Evolutionary conservation across 2,113 vertebrate species (phyloP), one percentile per base, ranked within the genome.

Genomic region (Colaptes auratus): DNA sequence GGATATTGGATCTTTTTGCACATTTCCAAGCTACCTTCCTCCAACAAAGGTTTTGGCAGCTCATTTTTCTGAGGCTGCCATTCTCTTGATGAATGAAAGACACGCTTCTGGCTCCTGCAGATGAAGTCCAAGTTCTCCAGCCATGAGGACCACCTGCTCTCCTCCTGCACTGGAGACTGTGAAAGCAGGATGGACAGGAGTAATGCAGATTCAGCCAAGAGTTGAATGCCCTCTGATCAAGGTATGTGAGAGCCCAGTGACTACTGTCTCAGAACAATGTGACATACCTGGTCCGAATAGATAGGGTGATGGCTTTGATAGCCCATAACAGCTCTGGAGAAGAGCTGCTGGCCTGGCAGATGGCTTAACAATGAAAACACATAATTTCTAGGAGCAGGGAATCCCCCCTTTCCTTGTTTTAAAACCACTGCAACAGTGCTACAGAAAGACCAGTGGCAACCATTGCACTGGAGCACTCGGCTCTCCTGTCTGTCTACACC

Each of bases 1-100:
- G 35, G 65, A 56, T 44, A 30, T 30, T 66, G 63, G 35, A 52
- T 88, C 72, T 83, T 71, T 71, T 88, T 86, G 39, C 61, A 12
- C 66, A 61, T 50, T 92, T 93, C 71, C 86, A 93, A 79, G 81
- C 74, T 61, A 23, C 86, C 39, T 77, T 80, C 48, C 50, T 95
- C 90, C 79, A 84, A 83, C 50, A 83, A 83, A 86, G 90, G 82
- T 79, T 94, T 90, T 96, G 93, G 91, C 91, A 93, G 86, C 74
- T 90, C 64, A 64, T 75, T 94, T 74, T 7, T 91, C 58, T 81
- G 42, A 94, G 95, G 85, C 80, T 94, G 83, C 58, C 91, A 72
- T 69, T 82, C 55, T 69, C 3, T 8, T 20, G 46, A 86, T 90
- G 94, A 96, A 90, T 90, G 82, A 91, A 95, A 89, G 73, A 69